Conservation (phyloP, 2,797 vertebrate genomes). For the Carapus acus region DNA sequence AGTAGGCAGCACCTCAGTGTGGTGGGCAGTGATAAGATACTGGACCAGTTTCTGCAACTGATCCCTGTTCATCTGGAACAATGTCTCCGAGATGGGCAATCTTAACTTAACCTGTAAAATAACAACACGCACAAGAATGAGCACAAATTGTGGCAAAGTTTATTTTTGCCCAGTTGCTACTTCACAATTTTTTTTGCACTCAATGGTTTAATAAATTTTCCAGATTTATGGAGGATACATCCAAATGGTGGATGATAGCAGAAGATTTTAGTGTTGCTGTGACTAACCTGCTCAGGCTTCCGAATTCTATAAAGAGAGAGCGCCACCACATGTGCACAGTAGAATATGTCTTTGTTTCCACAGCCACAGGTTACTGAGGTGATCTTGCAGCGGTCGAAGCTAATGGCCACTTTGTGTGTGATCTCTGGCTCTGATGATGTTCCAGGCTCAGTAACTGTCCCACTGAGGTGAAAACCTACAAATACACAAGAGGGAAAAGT, state of each 20-base stretch:
- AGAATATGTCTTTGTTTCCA: slow-evolving; percentile 98
- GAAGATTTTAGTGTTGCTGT: not conserved
- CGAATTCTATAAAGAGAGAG: slow-evolving; percentile 97
- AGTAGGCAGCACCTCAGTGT: slow-evolving; percentile 97
- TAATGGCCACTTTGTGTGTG: slow-evolving; percentile 97
- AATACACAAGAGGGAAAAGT: slow-evolving; percentile 21
- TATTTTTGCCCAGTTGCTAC: too few relatives aligned
- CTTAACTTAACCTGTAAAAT: slow-evolving; percentile 94
- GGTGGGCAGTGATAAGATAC: slow-evolving; percentile 98
- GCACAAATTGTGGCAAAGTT: not conserved
- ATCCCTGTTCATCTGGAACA: slow-evolving; percentile 99
- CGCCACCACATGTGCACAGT: slow-evolving; percentile 95
- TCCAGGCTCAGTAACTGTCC: slow-evolving; percentile 89
- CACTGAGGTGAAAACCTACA: slow-evolving; percentile 95
- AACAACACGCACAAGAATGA: slow-evolving; percentile 7
- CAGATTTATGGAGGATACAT: too few relatives aligned
- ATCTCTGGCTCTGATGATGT: slow-evolving; percentile 85
- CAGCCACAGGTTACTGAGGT: slow-evolving; percentile 97
- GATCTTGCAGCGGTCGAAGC: slow-evolving; percentile 99
- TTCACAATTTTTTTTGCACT: too few relatives aligned
- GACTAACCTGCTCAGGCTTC: slow-evolving; percentile 90
- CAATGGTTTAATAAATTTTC: too few relatives aligned
- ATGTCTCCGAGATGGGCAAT: slow-evolving; percentile 97
- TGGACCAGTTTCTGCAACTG: slow-evolving; percentile 98
- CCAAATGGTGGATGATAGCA: too few relatives aligned